These are phyloP conservation scores for Caenorhabditis imperialis DNA, from an alignment of 2,888 invertebrate species.

Conservation along the genomic window DNA sequence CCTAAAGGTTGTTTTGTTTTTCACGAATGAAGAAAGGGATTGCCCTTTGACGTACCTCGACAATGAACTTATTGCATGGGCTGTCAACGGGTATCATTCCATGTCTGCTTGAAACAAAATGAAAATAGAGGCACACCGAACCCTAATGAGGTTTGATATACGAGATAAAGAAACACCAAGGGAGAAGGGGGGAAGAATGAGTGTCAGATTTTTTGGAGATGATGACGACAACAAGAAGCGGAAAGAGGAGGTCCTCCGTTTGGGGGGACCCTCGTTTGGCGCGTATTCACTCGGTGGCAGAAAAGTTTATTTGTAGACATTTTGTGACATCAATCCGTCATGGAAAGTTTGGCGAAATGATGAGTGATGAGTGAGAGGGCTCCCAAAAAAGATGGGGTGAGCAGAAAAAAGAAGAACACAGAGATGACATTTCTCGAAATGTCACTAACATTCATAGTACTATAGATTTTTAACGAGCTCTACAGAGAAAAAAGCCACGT, in stretches of 20 bases:
- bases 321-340: constrained; percentile 49
- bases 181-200: constrained; percentile 16
- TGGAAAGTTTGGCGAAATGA: constrained; percentile 38
- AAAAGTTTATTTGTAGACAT: constrained; percentile 45
- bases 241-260: constrained; percentile 19
- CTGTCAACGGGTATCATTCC: constrained; percentile 48
- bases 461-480: too few species aligned
- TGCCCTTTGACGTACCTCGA: constrained; percentile 23
- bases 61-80: constrained; percentile 45
- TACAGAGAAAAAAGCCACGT: too few species aligned
- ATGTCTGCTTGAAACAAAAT: constrained; percentile 22
- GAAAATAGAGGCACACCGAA: not conserved
- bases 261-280: constrained; percentile 43
- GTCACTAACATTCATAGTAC: constrained; percentile 2
- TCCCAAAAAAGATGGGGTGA: constrained; percentile 1
- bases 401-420: constrained; percentile 17
- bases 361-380: constrained; percentile 33
- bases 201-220: constrained; percentile 44
- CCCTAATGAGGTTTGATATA: constrained; percentile 2
- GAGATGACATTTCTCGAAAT: constrained; percentile 10
- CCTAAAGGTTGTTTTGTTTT: not conserved
- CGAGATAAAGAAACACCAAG: constrained; percentile 17
- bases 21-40: not conserved
- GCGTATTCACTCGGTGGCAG: constrained; percentile 37
- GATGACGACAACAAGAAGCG: constrained; percentile 45